Evolutionary conservation across 2,797 vertebrate species (phyloP).

Genomic region (Florisuga fusca): DNA sequence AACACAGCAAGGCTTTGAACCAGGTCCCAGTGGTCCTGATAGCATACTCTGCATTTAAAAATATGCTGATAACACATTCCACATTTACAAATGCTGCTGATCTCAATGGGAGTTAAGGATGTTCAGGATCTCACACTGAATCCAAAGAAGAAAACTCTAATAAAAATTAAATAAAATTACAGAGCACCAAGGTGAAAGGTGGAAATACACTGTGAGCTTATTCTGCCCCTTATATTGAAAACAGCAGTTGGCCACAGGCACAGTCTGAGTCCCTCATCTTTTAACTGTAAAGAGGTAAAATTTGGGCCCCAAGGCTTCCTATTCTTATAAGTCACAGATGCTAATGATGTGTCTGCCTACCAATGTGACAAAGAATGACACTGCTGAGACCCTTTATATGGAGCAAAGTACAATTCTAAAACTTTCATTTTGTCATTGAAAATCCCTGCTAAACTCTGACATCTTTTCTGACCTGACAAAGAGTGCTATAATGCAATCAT

Average conservation of each 20-base stretch:
- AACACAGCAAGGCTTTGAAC: conserved; percentile 49
- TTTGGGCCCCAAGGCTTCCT: conserved; percentile 38
- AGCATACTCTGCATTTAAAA: conserved; percentile 16
- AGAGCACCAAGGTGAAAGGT: background rate
- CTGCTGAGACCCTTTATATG: conserved; percentile 62
- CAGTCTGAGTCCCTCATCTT: conserved; percentile 33
- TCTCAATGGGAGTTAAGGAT: background rate
- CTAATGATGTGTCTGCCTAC: conserved; percentile 64
- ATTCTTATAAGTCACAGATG: conserved; percentile 67
- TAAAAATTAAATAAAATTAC: background rate
- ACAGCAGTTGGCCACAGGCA: background rate
- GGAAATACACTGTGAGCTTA: conserved; percentile 12
- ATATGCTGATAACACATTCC: background rate
- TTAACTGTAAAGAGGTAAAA: conserved; percentile 55
- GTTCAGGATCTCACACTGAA: background rate
- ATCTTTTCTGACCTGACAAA: conserved; percentile 29
- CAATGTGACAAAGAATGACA: conserved; percentile 42
- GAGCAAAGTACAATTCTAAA: conserved; percentile 57
- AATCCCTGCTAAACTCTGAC: conserved; percentile 25
- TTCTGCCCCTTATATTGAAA: conserved; percentile 39
- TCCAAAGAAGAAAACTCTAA: background rate
- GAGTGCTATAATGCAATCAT: background rate
- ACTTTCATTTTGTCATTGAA: conserved; percentile 68
- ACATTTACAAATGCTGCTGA: background rate
- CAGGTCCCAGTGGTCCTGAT: background rate